A percentile compares a stretch with the other conserved stretches of the same genome.
phyloP scores from a whole-genome alignment of 2,888 invertebrate species.

The Diaprepes abbreviatus region DNA sequence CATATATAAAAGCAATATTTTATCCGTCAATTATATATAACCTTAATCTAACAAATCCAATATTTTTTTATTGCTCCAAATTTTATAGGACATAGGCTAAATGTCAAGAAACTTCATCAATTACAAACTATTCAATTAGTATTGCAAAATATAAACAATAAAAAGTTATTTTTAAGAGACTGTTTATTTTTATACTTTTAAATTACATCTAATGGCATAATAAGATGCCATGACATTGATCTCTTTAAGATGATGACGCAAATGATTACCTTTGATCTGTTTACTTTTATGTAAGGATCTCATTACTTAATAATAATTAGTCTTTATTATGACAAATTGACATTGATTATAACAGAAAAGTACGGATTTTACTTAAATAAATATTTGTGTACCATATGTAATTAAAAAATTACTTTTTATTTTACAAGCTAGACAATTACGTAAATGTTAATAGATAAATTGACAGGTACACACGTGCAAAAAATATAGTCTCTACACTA shows the following conservation, averaged over 20 bases:
- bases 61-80: no score
- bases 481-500: no score
- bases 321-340: constrained; percentile 5
- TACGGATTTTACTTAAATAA: no score
- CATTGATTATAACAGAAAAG: constrained; percentile 9
- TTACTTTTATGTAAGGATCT: constrained; percentile 20
- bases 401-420: no score
- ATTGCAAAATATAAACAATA: constrained; percentile 15
- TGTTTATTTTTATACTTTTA: constrained; percentile 10
- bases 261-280: constrained; percentile 31
- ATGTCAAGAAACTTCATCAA: constrained; percentile 5
- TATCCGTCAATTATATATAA: no score
- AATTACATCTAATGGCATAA: constrained; percentile 29
- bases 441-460: no score
- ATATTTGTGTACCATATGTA: no score
- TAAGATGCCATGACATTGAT: constrained; percentile 36
- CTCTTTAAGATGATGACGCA: constrained; percentile 21
- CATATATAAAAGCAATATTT: no score
- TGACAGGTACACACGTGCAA: no score
- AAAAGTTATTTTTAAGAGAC: constrained; percentile 19
- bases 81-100: no score
- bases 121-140: neutral
- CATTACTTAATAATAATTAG: constrained; percentile 1
- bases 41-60: no score
- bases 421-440: no score